A percentile compares a stretch with the other conserved stretches of the same genome.
These are phyloP conservation scores for Dendrolimus kikuchii DNA, from an alignment of 1,140 invertebrate genomes.

Conservation along the genomic window DNA sequence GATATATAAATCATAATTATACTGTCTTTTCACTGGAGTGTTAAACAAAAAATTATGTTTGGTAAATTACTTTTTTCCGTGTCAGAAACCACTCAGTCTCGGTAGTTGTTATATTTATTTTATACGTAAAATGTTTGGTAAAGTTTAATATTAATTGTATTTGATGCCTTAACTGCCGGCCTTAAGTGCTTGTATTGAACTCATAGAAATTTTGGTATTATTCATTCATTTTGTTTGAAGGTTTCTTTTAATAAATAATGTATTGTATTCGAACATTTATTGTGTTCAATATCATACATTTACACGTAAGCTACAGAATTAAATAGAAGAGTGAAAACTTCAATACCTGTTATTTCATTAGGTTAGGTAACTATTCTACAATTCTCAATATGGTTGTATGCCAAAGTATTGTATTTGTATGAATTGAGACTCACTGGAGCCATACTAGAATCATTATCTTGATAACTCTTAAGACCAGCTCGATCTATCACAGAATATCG, in stretches of 20 bases:
- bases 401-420: no score
- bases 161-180: conserved; percentile 1
- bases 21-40: conserved; percentile 15
- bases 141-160: conserved; percentile 3
- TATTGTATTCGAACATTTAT: no score
- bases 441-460: no score
- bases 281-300: no score
- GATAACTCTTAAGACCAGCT: no score
- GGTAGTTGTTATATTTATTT: conserved; percentile 13
- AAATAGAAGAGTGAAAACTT: no score
- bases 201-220: not conserved
- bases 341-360: no score
- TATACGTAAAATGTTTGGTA: conserved; percentile 11
- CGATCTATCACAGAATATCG: no score
- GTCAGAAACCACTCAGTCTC: conserved; percentile 16
- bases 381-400: no score
- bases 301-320: no score
- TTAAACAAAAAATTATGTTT: conserved; percentile 9
- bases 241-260: not conserved
- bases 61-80: conserved; percentile 21
- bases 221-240: not conserved
- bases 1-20: conserved; percentile 16
- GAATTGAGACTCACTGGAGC: no score
- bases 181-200: conserved; percentile 7
- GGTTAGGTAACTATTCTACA: no score